These are phyloP conservation scores for Xylocopa sonorina DNA, from an alignment of 1,140 invertebrate species.

Conservation along the genomic window DNA sequence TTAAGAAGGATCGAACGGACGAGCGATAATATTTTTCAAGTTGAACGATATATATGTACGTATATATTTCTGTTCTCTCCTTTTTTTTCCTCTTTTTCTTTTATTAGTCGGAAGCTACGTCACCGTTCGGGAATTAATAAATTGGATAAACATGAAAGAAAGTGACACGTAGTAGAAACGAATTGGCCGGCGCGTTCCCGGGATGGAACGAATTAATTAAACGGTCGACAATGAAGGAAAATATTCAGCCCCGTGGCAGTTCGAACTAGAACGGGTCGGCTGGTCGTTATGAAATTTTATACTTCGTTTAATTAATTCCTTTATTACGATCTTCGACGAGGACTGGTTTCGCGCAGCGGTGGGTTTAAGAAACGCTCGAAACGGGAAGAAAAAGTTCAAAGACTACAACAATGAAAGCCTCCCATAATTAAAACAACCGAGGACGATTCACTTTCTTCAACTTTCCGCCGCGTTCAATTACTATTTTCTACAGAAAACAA, in stretches of 20 bases:
- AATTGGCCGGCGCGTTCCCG: slow-evolving; percentile 23
- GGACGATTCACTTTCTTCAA: no score
- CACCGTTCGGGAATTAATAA: background rate
- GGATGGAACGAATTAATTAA: slow-evolving; percentile 41
- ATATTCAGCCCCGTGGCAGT: slow-evolving; percentile 30
- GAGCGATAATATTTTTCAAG: background rate
- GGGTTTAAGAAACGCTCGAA: background rate
- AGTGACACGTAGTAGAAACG: slow-evolving; percentile 18
- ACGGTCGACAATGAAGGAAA: slow-evolving; percentile 37
- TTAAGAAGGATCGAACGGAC: background rate
- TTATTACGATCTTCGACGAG: slow-evolving; percentile 16
- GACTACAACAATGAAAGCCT: no score
- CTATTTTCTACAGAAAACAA: no score
- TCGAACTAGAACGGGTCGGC: background rate
- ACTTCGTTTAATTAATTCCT: slow-evolving; percentile 38
- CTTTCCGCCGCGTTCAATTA: no score
- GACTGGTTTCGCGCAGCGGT: background rate
- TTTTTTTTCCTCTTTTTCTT: background rate
- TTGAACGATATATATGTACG: background rate
- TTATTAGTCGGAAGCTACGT: background rate
- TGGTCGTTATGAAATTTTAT: slow-evolving; percentile 37
- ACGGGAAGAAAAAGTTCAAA: background rate
- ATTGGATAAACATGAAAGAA: slow-evolving; percentile 20
- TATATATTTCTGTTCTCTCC: background rate
- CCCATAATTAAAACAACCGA: no score